Conservation (phyloP, 2,888 invertebrate genomes). For the Sarcophaga rosellei region DNA sequence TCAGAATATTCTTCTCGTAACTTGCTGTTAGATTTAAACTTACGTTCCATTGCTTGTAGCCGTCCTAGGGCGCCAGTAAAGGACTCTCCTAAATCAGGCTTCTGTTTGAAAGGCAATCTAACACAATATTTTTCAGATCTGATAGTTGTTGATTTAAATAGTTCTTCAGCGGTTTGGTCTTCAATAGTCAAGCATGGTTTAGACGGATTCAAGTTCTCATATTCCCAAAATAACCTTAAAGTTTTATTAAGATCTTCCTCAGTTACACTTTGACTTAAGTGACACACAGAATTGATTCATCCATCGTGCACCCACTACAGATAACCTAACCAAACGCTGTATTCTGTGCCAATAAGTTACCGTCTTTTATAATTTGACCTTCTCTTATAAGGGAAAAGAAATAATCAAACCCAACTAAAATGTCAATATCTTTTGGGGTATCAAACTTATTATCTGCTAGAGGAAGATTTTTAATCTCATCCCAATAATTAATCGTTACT, state of each 20-base stretch:
- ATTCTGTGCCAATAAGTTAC: slow-evolving; percentile 34
- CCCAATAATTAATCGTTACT: slow-evolving; percentile 30
- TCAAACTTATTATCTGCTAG: slow-evolving; percentile 45
- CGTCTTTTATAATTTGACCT: slow-evolving; percentile 28
- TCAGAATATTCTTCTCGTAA: slow-evolving; percentile 16
- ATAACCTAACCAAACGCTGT: slow-evolving; percentile 48
- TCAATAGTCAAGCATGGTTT: neutral
- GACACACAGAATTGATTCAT: slow-evolving; percentile 13
- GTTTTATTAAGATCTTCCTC: slow-evolving; percentile 37
- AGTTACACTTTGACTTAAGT: neutral
- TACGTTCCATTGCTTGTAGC: slow-evolving; percentile 49
- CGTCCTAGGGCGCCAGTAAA: slow-evolving; percentile 33
- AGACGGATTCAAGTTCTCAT: neutral
- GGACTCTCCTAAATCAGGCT: slow-evolving; percentile 33
- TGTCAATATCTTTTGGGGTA: slow-evolving; percentile 40
- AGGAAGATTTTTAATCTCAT: slow-evolving; percentile 44
- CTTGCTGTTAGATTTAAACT: slow-evolving; percentile 31
- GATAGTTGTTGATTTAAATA: slow-evolving; percentile 9
- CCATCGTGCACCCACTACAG: slow-evolving; percentile 22
- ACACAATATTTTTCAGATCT: no score
- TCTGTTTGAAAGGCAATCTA: slow-evolving; percentile 9
- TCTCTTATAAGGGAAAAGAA: slow-evolving; percentile 34
- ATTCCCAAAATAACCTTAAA: slow-evolving; percentile 2
- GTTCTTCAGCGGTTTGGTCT: slow-evolving; percentile 35
- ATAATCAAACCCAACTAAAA: slow-evolving; percentile 38